Evolutionary conservation across 2,888 invertebrate species (phyloP).

Genomic region (Oligia fasciuncula): DNA sequence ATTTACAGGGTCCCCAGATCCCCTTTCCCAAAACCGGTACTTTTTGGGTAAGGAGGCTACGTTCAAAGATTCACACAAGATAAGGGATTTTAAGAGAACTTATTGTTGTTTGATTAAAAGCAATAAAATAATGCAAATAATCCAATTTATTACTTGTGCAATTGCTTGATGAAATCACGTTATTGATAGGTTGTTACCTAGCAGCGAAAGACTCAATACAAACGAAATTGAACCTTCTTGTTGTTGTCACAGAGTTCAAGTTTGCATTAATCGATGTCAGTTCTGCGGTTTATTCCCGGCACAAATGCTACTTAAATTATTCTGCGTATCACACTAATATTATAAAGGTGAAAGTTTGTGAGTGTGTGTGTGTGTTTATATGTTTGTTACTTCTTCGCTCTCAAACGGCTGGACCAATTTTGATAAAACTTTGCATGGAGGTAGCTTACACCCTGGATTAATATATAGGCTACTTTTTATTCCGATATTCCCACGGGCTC

Average conservation of each 20-base stretch:
- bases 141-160: slow-evolving; percentile 8
- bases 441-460: too few species aligned
- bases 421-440: too few species aligned
- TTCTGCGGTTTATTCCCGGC: slow-evolving; percentile 9
- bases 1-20: not conserved
- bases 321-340: too few species aligned
- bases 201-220: not conserved
- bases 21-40: not conserved
- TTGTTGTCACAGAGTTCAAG: not conserved
- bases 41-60: not conserved
- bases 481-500: too few species aligned
- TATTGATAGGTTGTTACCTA: not conserved
- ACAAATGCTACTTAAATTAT: too few species aligned
- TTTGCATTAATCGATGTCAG: not conserved
- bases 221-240: not conserved
- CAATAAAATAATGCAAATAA: slow-evolving; percentile 23
- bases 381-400: too few species aligned
- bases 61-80: not conserved
- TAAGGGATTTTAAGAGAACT: not conserved
- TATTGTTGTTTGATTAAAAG: not conserved
- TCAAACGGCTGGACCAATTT: too few species aligned
- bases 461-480: too few species aligned
- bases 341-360: too few species aligned
- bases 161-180: slow-evolving; percentile 10
- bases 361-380: too few species aligned